Percentiles rank a stretch among this genome's conserved stretches.
Conservation (phyloP, 2,888 invertebrate genomes). For the Exocentrus adspersus region DNA sequence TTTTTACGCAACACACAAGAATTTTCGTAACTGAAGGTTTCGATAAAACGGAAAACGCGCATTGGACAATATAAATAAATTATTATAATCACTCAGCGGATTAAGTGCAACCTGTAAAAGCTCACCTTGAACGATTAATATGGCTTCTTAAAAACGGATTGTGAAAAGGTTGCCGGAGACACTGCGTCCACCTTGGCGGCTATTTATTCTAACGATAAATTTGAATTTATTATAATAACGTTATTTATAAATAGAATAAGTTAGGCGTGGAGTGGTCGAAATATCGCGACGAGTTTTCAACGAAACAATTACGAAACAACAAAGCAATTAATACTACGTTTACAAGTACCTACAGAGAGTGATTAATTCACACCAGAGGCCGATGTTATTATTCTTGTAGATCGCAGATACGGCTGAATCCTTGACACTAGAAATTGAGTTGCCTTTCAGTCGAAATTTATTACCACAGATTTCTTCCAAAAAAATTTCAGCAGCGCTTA, state of each 20-base stretch:
- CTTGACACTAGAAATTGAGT: conserved; percentile 13
- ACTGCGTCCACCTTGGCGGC: not conserved
- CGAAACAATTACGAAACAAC: not conserved
- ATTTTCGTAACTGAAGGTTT: no score
- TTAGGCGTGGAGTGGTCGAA: no score
- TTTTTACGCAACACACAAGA: no score
- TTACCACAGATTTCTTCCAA: no score
- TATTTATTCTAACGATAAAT: not conserved
- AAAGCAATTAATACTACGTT: no score
- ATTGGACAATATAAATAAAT: no score
- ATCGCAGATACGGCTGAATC: conserved; percentile 10
- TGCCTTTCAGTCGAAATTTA: conserved; percentile 10
- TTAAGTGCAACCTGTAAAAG: not conserved
- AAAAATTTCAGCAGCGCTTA: no score
- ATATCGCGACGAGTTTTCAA: not conserved
- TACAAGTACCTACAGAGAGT: no score
- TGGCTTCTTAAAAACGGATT: not conserved
- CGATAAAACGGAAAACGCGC: no score
- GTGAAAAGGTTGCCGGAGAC: not conserved
- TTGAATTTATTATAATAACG: not conserved
- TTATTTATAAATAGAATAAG: conserved; percentile 1
- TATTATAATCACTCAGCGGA: not conserved
- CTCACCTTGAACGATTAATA: not conserved
- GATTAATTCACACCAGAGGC: not conserved
- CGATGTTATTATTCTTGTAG: not conserved